These are phyloP conservation scores for Colostygia pectinataria DNA, from an alignment of 2,888 invertebrate species.

Conservation along the genomic window DNA sequence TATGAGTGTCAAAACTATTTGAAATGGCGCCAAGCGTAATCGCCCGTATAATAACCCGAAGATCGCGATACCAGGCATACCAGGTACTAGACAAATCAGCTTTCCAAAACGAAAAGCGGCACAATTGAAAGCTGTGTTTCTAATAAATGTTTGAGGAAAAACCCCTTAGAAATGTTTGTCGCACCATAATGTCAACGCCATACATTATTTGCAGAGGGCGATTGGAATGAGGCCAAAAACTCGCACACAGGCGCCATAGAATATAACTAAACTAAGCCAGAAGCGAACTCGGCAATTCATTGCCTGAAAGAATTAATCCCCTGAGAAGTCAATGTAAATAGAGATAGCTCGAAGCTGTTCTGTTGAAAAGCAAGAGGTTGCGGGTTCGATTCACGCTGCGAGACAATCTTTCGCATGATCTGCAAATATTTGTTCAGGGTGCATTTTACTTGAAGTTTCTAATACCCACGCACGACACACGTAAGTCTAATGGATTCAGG, in stretches of 20 bases:
- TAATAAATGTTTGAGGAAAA: background rate
- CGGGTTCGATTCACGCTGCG: too few species aligned
- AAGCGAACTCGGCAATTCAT: background rate
- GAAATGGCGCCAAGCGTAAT: slow-evolving; percentile 35
- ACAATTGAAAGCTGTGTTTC: background rate
- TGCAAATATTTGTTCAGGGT: too few species aligned
- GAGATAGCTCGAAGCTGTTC: background rate
- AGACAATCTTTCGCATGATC: too few species aligned
- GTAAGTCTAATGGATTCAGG: too few species aligned
- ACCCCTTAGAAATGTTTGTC: background rate
- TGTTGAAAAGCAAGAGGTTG: too few species aligned
- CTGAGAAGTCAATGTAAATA: too few species aligned
- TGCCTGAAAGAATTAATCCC: too few species aligned
- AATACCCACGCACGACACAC: too few species aligned
- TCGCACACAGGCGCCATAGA: background rate
- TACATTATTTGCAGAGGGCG: background rate
- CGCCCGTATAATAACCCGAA: slow-evolving; percentile 29
- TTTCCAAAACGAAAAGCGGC: slow-evolving; percentile 4
- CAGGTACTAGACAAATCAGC: slow-evolving; percentile 1
- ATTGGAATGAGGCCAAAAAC: background rate
- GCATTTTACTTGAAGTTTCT: too few species aligned
- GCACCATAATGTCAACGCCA: background rate
- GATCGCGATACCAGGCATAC: slow-evolving; percentile 11
- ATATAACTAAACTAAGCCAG: background rate
- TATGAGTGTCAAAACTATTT: slow-evolving; percentile 23